Evolutionary conservation across 2,113 vertebrate species (phyloP), one percentile per base, ranked within the genome.

Genomic region (Pantherophis guttatus): DNA sequence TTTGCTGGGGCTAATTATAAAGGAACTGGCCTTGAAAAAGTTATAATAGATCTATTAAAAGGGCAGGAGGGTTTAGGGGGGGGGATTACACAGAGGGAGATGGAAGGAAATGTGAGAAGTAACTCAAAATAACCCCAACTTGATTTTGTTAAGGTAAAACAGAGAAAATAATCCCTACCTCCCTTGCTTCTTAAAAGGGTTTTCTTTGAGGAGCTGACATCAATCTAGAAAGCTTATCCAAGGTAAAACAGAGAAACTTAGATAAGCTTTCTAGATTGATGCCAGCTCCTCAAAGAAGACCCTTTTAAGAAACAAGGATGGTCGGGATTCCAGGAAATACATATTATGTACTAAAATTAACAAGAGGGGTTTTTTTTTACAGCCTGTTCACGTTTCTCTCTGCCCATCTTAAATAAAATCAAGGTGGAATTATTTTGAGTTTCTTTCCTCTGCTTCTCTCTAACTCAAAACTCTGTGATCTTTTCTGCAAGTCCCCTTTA

Each of bases 11-110:
- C 17, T 81, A 81, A 81, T 21, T 81, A 3, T 81, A 81, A 81
- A 81, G 33, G 3, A 81, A 44, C 3, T 44, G 33, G 75, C 33
- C 17, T 81, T 81, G 3, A 21, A 9, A 44, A 81, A 81, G 75
- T 81, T 44, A 81, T 44, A 44, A 81, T 21, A 44, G 17, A 81
- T 21, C 75, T 44, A 44, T 81, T 81, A 81, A 81, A 10, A 33
- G 33, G n/a, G 26, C 4, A 3, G 24, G 59, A 1, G 24, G 2
- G 33, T 2, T 39, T 81, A 19, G 1, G 1, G 17, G 0, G 17
- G 3, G 5, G 0, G 23, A 81, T 23, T 81, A 81, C 15, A 39
- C 33, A 44, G 33, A 81, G 75, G 15, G 17, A 44, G 75, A 44
- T 81, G 33, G 70, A 81, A 39, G 75, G 75, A 81, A 81, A 21